phyloP scores from a whole-genome alignment of 2,888 invertebrate species.

The Pterostichus madidus region DNA sequence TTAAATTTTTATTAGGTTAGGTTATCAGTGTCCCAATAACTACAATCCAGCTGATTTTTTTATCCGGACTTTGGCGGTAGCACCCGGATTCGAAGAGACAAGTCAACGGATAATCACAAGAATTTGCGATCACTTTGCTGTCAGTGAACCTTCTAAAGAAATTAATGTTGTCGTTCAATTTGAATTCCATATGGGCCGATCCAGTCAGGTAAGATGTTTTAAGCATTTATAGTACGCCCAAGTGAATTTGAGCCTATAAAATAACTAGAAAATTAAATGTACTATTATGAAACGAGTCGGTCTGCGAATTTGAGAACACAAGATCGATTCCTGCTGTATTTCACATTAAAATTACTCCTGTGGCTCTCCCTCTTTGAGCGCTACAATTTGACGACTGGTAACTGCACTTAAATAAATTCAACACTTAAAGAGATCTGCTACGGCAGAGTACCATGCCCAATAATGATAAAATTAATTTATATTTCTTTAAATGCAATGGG shows the following conservation, averaged over 20 bases:
- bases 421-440: too few species aligned
- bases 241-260: not conserved
- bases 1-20: slow-evolving; percentile 78
- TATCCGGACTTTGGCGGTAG: slow-evolving; percentile 89
- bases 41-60: slow-evolving; percentile 96
- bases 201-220: slow-evolving; percentile 77
- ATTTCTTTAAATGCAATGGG: too few species aligned
- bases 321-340: too few species aligned
- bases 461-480: too few species aligned
- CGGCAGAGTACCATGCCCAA: too few species aligned
- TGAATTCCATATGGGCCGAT: slow-evolving; percentile 83
- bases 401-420: too few species aligned
- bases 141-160: slow-evolving; percentile 88
- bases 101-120: slow-evolving; percentile 85
- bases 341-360: too few species aligned
- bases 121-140: slow-evolving; percentile 88
- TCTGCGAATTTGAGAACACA: too few species aligned
- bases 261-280: too few species aligned
- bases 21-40: slow-evolving; percentile 87
- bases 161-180: slow-evolving; percentile 86
- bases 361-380: too few species aligned
- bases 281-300: too few species aligned
- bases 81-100: slow-evolving; percentile 87
- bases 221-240: not conserved
- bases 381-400: too few species aligned